Base-by-base conservation (phyloP, 1,140 invertebrate species). In the Varroa destructor region DNA sequence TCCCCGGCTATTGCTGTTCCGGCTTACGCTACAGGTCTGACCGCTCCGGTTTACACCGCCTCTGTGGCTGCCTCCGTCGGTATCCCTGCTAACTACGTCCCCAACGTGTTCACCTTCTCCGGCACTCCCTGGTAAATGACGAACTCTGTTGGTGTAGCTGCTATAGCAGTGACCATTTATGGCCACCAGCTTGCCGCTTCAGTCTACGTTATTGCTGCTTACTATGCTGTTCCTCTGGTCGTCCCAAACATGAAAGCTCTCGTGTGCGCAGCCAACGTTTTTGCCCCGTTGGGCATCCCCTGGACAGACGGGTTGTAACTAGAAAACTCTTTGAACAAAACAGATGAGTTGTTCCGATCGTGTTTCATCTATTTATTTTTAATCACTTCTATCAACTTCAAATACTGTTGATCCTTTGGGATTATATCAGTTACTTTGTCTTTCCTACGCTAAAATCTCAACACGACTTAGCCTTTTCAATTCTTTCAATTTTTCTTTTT, bases 1-100 rank as follows among this genome's bases (percentile, higher is more conserved):
- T 72, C 78, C 75, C 82, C 82, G 74, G 79, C 78, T 75, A 78
- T 78, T 72, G 82, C 83, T 74, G 82, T 81, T 57, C 78, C 83
- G 72, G 82, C 83, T 42, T 76, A 83, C 36, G 82, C 83, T 70
- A 71, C 73, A 1, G 71, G 71, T 14, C 25, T 72, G 61, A 61
- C 70, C 81, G 46, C 74, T 64, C 74, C 72, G 55, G 55, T 25
- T 40, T 43, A 57, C 10, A 71, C 84, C 74, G 80, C 81, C 8
- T 73, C 75, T 73, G 72, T 72, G 25, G 74, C 74, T 42, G 71
- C 75, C n/a, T 75, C 74, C 25, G 73, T 57, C 36, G 70, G 14
- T 43, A 46, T 67, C 2, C 61, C 61, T 37, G 61, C 61, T 37
- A 12, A 67, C 12, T 67, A 67, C 61, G 61, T 37, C 8, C 12